These are phyloP conservation scores for Tethea ocularis DNA, from an alignment of 2,888 invertebrate species.

Conservation along the genomic window DNA sequence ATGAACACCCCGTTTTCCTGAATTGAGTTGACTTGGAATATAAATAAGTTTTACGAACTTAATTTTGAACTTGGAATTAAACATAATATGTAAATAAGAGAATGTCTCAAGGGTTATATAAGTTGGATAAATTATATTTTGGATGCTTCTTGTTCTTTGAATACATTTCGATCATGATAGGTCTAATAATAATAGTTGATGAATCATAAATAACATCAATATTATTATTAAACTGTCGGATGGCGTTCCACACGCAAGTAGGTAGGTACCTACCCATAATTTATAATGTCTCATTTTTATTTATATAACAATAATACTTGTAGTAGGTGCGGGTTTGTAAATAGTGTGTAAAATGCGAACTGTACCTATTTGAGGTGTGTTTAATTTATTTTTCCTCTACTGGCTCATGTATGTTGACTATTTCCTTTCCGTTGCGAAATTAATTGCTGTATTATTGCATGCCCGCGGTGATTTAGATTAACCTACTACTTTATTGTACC, in stretches of 20 bases:
- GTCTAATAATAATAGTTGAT: not conserved
- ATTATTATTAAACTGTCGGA: not conserved
- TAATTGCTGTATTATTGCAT: conserved; percentile 42
- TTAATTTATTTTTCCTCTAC: conserved; percentile 38
- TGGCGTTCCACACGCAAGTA: conserved; percentile 2
- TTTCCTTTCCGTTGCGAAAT: conserved; percentile 57
- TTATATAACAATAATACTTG: conserved; percentile 13
- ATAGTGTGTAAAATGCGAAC: conserved; percentile 20
- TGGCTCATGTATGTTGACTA: conserved; percentile 41
- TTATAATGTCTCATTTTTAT: not conserved
- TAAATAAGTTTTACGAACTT: conserved; percentile 30
- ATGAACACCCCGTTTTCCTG: conserved; percentile 29
- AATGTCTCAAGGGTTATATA: conserved; percentile 14
- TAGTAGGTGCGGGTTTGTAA: conserved; percentile 46
- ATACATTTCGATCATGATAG: not conserved
- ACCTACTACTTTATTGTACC: conserved; percentile 16
- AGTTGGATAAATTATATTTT: not conserved
- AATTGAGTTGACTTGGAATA: conserved; percentile 29
- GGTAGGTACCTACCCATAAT: not conserved
- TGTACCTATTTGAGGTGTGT: not conserved
- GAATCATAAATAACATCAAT: not conserved
- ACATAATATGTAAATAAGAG: conserved; percentile 14
- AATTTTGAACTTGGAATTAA: conserved; percentile 24
- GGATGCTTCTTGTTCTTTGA: not conserved
- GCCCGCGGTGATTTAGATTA: conserved; percentile 28